phyloP scores from a whole-genome alignment of 2,113 vertebrate genomes.

The Larimichthys polyactis region DNA sequence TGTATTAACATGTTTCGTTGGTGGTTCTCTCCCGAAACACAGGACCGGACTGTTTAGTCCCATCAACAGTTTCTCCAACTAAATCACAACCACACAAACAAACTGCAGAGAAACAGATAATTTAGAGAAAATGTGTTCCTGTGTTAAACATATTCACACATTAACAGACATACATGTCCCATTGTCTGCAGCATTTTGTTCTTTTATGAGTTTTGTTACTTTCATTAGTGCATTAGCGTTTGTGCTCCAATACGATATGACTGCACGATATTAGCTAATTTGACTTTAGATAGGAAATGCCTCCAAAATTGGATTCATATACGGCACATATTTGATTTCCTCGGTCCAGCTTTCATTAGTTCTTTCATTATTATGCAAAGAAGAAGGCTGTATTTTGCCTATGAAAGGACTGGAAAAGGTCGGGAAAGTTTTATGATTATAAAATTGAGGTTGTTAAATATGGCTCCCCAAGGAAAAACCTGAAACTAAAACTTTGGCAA shows the following conservation, averaged over 20 bases:
- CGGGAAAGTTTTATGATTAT: slow-evolving; percentile 16
- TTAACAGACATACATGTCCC: background rate
- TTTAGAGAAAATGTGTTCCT: background rate
- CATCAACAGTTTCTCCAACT: background rate
- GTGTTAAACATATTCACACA: background rate
- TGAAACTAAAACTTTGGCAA: background rate
- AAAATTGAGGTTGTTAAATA: slow-evolving; percentile 23
- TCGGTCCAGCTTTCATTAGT: background rate
- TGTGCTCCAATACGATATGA: background rate
- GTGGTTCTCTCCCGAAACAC: background rate
- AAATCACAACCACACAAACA: background rate
- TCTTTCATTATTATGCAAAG: slow-evolving; percentile 29
- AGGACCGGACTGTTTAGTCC: background rate
- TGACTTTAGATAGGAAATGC: background rate
- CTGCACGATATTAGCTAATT: background rate
- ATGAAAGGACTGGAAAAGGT: background rate
- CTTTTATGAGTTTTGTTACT: background rate
- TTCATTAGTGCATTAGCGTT: background rate
- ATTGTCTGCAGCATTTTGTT: background rate
- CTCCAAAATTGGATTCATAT: background rate
- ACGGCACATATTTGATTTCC: background rate
- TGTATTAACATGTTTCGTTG: background rate
- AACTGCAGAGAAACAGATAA: background rate
- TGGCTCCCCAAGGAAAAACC: background rate
- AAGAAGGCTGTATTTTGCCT: background rate